phyloP scores from a whole-genome alignment of 2,797 vertebrate genomes.

The Crenichthys baileyi region DNA sequence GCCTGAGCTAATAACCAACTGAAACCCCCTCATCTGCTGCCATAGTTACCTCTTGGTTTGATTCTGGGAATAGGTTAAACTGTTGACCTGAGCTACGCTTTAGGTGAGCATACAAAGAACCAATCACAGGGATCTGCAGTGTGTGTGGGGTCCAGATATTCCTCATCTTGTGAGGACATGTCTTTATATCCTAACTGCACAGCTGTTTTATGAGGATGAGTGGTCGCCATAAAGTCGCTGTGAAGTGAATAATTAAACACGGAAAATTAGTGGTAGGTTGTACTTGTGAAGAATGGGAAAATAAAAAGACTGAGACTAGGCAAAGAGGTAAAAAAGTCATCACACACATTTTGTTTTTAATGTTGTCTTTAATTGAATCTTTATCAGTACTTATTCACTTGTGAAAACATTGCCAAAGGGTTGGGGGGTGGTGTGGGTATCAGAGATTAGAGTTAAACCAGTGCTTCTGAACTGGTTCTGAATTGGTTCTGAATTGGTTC shows the following conservation, averaged over 20 bases:
- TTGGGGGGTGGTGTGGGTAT: too few species aligned
- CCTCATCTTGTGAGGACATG: neutral
- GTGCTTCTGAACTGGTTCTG: too few species aligned
- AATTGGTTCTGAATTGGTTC: too few species aligned
- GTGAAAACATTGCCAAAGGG: too few species aligned
- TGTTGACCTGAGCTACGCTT: conserved; percentile 1
- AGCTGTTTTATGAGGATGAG: neutral
- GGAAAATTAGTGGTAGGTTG: too few species aligned
- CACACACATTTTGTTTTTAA: too few species aligned
- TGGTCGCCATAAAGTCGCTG: neutral
- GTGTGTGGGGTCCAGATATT: neutral
- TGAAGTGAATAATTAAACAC: neutral
- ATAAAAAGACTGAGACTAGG: too few species aligned
- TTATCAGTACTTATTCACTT: too few species aligned
- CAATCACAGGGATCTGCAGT: neutral
- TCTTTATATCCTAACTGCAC: neutral
- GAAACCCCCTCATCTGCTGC: neutral
- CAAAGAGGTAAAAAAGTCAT: too few species aligned
- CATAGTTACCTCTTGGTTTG: conserved; percentile 4
- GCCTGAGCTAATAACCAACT: neutral
- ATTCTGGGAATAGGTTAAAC: conserved; percentile 10
- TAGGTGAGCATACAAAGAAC: conserved; percentile 3
- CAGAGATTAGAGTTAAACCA: too few species aligned
- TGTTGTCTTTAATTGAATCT: too few species aligned
- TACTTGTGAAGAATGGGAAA: too few species aligned